These are phyloP conservation scores for Ictalurus punctatus DNA, from an alignment of 2,113 vertebrate species.

Conservation along the genomic window DNA sequence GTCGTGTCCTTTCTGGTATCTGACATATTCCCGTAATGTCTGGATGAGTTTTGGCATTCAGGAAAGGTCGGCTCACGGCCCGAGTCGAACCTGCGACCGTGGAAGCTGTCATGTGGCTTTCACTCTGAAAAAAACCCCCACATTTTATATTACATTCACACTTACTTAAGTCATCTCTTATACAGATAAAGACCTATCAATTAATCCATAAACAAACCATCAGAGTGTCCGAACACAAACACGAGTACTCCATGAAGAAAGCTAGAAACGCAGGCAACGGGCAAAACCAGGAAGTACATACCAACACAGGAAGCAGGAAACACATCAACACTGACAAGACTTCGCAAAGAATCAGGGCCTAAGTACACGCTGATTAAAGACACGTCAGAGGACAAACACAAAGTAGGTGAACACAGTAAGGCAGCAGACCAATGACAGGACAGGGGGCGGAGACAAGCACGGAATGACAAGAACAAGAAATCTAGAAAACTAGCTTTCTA, in stretches of 20 bases:
- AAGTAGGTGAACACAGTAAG: background rate
- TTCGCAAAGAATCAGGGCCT: background rate
- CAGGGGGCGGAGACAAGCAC: background rate
- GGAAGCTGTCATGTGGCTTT: constrained; percentile 73
- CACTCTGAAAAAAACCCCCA: background rate
- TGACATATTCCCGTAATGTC: constrained; percentile 72
- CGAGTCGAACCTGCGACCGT: constrained; percentile 59
- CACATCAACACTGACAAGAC: too few relatives aligned
- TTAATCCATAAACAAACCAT: background rate
- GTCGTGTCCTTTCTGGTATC: constrained; percentile 68
- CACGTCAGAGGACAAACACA: background rate
- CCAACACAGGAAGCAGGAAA: background rate
- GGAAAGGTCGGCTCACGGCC: constrained; percentile 74
- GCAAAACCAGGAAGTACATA: too few relatives aligned
- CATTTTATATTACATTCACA: background rate
- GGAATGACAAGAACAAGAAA: background rate
- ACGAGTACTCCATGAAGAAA: too few relatives aligned
- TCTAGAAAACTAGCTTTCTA: background rate
- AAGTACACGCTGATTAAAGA: background rate
- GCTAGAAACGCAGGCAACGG: too few relatives aligned
- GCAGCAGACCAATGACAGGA: background rate
- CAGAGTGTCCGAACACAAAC: background rate
- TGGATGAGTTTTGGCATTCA: constrained; percentile 77
- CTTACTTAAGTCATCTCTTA: background rate
- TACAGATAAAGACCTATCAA: background rate